These are phyloP conservation scores for Tetragonisca angustula DNA, from an alignment of 2,888 invertebrate genomes.

Conservation along the genomic window DNA sequence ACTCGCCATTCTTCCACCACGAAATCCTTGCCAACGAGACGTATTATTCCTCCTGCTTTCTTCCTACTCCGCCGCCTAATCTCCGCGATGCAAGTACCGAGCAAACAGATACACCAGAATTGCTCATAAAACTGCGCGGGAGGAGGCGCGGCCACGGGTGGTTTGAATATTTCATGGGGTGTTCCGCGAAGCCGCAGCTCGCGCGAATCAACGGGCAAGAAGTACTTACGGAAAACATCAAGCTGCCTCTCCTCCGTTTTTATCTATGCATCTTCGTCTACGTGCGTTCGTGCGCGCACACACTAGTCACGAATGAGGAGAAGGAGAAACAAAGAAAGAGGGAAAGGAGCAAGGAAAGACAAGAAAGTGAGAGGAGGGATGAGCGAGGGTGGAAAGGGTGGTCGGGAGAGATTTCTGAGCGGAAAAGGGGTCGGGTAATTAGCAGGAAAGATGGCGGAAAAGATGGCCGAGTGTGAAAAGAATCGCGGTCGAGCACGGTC, in stretches of 20 bases:
- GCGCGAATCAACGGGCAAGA: constrained; percentile 49
- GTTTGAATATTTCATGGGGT: constrained; percentile 79
- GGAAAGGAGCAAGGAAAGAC: background rate
- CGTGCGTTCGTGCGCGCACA: background rate
- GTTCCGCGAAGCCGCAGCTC: constrained; percentile 68
- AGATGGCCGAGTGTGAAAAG: constrained; percentile 74
- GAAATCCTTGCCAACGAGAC: background rate
- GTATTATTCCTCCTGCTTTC: background rate
- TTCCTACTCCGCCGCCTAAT: constrained; percentile 12
- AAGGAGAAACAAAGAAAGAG: background rate
- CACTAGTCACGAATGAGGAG: too few species aligned
- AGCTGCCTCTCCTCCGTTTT: background rate
- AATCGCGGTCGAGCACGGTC: constrained; percentile 67
- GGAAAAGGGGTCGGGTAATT: constrained; percentile 77
- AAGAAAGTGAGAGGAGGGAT: constrained; percentile 11
- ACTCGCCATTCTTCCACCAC: background rate
- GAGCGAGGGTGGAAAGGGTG: constrained; percentile 7
- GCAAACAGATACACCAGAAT: constrained; percentile 30
- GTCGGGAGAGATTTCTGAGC: constrained; percentile 36
- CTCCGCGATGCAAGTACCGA: constrained; percentile 26
- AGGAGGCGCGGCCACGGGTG: constrained; percentile 2
- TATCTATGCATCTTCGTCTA: constrained; percentile 2
- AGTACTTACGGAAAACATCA: constrained; percentile 21
- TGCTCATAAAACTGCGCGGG: constrained; percentile 50
- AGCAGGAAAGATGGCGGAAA: constrained; percentile 76